Base-by-base conservation (phyloP, 1,140 invertebrate genomes). In the Amyelois transitella region DNA sequence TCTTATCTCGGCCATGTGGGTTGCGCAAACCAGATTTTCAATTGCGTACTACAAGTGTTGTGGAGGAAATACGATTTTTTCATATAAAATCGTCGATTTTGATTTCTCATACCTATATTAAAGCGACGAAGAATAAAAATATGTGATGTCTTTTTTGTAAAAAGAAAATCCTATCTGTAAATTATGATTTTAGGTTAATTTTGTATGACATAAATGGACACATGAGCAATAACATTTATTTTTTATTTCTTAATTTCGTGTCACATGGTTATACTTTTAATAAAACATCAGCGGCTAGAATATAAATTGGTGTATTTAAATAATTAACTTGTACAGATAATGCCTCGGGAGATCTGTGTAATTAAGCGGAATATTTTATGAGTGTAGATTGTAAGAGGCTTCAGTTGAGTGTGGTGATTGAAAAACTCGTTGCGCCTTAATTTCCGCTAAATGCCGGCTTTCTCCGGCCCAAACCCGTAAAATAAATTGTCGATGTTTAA, bases 1-100 rank as follows among this genome's bases (percentile, higher is more conserved):
- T 87, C 81, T 86, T 86, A 86, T 85, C 81, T 82, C 59, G 45
- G 68, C 66, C 83, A 76, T 81, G 77, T 75, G 75, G 63, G 77
- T 86, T 87, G 76, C 77, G 80, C 77, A 87, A 86, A 79, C 71
- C 12, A 12, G 12, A 38, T 38, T 38, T 51, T 28, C 49, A 51
- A 25, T 28, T 38, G 49, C 49, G 25, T 47, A 20, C n/a, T 47
- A 20, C 12, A 8, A 20, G 12, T 12, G 44, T n/a, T 20, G 18
- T 44, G 43, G 18, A 18, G 43, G 43, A 44, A 10, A 44, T n/a
- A n/a, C n/a, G n/a, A n/a, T n/a, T n/a, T n/a, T n/a, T 28, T 12
- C 25, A 28, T 28, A 28, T 28, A 28, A 28, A 28, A 4, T n/a
- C n/a, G n/a, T n/a, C n/a, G n/a, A n/a, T n/a, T n/a, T n/a, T n/a